phyloP scores from a whole-genome alignment of 2,113 vertebrate genomes.

The Misgurnus mizolepis region DNA sequence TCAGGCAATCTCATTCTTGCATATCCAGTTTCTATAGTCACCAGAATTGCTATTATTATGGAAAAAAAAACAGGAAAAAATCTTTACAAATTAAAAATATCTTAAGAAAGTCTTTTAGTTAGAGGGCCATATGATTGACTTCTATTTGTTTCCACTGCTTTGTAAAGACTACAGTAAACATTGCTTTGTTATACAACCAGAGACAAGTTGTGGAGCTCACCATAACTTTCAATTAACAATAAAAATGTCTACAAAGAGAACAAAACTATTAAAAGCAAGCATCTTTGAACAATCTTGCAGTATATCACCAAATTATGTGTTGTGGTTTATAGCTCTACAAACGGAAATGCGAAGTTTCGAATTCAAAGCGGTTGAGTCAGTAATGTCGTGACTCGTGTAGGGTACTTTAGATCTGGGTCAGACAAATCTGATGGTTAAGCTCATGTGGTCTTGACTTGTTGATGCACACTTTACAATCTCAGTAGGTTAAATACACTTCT shows the following conservation, averaged over 20 bases:
- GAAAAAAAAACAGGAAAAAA: background rate
- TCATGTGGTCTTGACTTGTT: no score
- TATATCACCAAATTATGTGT: no score
- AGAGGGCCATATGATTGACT: background rate
- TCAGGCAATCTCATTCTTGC: background rate
- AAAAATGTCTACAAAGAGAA: slow-evolving; percentile 16
- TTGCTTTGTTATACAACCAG: slow-evolving; percentile 2
- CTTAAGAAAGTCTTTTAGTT: background rate
- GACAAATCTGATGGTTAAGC: no score
- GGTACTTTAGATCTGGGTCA: no score
- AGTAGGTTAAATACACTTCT: no score
- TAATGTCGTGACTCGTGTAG: no score
- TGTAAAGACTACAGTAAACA: slow-evolving; percentile 13
- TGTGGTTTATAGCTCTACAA: no score
- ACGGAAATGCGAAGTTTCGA: no score
- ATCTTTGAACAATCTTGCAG: no score
- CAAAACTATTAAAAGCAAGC: background rate
- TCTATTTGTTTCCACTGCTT: background rate
- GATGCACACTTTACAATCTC: no score
- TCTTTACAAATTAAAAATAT: background rate
- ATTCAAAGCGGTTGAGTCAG: no score
- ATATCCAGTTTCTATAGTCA: background rate
- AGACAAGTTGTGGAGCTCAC: slow-evolving; percentile 3
- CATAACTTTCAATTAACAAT: background rate
- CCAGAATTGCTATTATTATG: background rate